Evolutionary conservation across 64 coral and sea anemone species (phyloP).

Genomic region (Acropora tenuis): DNA sequence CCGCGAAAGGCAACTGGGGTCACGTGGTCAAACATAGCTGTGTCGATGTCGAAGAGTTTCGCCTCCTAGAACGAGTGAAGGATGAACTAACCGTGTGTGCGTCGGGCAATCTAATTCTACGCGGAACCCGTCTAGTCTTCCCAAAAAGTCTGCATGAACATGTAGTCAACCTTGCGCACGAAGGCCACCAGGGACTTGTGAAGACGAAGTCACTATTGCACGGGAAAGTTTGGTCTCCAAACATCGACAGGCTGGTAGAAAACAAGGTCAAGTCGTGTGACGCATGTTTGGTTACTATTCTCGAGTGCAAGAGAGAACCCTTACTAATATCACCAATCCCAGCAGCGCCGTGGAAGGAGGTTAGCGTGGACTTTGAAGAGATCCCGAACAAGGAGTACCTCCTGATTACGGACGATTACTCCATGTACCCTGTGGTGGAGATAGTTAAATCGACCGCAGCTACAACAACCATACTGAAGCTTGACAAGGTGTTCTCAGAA

Average conservation of each 20-base stretch:
- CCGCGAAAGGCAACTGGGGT: conserved; percentile 10
- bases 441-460: conserved; percentile 5
- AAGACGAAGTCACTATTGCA: conserved; percentile 47
- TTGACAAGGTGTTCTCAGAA: background rate
- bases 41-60: background rate
- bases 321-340: conserved; percentile 14
- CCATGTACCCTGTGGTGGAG: conserved; percentile 29
- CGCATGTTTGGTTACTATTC: background rate
- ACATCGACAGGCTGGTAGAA: conserved; percentile 30
- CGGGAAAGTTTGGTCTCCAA: conserved; percentile 57
- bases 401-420: conserved; percentile 46
- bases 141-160: conserved; percentile 40
- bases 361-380: conserved; percentile 33
- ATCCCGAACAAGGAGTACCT: conserved; percentile 32
- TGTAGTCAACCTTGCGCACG: conserved; percentile 17
- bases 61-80: too few relatives aligned
- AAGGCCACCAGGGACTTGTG: conserved; percentile 50
- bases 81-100: background rate
- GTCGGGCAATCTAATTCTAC: conserved; percentile 38
- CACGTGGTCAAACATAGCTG: background rate
- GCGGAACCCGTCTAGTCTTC: conserved; percentile 1
- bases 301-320: conserved; percentile 17
- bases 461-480: background rate
- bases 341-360: conserved; percentile 37
- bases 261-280: conserved; percentile 46